Base-by-base conservation (phyloP, 2,113 vertebrate genomes). In the Chaetorhynchus papuensis region DNA sequence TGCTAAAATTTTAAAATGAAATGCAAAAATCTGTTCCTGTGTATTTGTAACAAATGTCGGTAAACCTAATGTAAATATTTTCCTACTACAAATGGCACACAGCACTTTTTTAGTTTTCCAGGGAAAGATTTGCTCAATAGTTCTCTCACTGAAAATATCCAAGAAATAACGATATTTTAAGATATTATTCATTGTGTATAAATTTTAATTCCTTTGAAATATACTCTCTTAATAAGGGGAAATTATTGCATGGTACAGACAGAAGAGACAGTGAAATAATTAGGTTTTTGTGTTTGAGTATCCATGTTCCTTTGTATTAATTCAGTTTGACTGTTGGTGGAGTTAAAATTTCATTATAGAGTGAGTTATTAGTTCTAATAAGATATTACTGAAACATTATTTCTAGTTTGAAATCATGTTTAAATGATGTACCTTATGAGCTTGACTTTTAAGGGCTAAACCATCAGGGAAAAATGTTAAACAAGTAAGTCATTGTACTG, bases 391-490 rank as follows among this genome's bases (percentile, higher is more conserved):
- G 53, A 71, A 82, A 21, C 52, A 89, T 65, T 75, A 69, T 87
- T 82, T 91, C 91, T 93, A 52, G 49, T 94, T 75, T 87, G 53
- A 89, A 93, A 87, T 89, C 15, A 30, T 30, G 31, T 93, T 82
- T 76, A 76, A 95, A 72, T 61, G 6, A 91, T 33, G 19, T 23
- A 68, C 39, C 12, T 20, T 39, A 22, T 15, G 9, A 75, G 20
- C 47, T 47, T 71, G 68, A 53, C 12, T 89, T 94, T 79, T 33
- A 79, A 78, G 24, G 18, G 19, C 30, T 89, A 75, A 70, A 83
- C 71, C 37, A 52, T 71, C 28, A 44, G 52, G 35, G 41, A 11
- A 75, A 89, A 45, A 66, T 21, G 20, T 68, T 59, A 0, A 47
- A 71, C 56, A 70, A 44, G 9, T 35, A 65, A 70, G 4, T 52